Evolutionary conservation across 2,113 vertebrate genomes (phyloP).

Genomic region (Sturnus vulgaris): DNA sequence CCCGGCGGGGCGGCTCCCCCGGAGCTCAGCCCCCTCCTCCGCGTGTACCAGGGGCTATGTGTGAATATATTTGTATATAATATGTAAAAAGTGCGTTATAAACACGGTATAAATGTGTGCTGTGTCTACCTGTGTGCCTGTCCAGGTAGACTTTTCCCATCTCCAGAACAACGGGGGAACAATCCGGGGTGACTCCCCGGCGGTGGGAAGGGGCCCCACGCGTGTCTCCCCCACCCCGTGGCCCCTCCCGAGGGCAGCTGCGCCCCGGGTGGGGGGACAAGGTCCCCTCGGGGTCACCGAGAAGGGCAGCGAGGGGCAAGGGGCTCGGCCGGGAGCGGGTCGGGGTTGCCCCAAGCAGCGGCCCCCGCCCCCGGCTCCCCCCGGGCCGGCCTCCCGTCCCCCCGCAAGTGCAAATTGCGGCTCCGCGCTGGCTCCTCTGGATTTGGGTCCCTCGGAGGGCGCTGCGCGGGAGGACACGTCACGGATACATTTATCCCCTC

Average conservation of each 20-base stretch:
- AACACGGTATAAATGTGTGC: fast-evolving
- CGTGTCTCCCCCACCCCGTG: background rate
- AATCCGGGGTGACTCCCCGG: background rate
- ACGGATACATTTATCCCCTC: slow-evolving; percentile 43
- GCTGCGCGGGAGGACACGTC: slow-evolving; percentile 51
- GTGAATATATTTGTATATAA: fast-evolving
- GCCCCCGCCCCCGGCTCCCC: background rate
- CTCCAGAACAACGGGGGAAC: fast-evolving
- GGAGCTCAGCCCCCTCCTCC: background rate
- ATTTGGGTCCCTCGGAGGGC: slow-evolving; percentile 9
- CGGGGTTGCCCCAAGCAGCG: background rate
- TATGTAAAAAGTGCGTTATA: fast-evolving
- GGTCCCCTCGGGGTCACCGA: background rate
- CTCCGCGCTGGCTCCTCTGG: background rate
- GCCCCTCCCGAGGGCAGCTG: background rate
- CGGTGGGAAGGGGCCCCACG: background rate
- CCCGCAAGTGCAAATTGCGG: background rate
- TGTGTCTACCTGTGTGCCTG: fast-evolving
- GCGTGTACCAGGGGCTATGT: fast-evolving
- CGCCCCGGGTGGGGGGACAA: background rate
- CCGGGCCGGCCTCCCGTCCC: background rate
- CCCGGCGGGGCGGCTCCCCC: no score
- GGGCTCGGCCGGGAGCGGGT: background rate
- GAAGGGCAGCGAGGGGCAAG: background rate
- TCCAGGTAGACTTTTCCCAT: background rate